Evolutionary conservation across 2,113 vertebrate genomes (phyloP).

Genomic region (Marcusenius ussheri): DNA sequence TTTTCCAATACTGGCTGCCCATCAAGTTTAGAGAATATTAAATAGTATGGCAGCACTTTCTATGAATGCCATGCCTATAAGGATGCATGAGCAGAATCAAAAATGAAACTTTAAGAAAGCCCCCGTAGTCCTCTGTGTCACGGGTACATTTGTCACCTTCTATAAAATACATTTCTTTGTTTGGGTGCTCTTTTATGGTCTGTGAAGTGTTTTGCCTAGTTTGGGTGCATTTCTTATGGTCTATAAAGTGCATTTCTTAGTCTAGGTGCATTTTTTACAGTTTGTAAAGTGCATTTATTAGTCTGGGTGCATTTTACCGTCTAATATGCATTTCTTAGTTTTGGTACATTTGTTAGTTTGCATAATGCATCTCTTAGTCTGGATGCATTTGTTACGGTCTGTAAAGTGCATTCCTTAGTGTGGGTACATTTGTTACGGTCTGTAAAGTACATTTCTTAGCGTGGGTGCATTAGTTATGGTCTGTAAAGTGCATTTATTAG

Average conservation of each 20-base stretch:
- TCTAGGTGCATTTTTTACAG: too few relatives aligned
- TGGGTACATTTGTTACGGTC: too few relatives aligned
- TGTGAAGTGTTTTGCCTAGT: neutral
- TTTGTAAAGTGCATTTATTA: neutral
- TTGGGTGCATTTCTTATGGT: neutral
- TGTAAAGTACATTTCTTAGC: too few relatives aligned
- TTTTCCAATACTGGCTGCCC: neutral
- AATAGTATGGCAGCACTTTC: neutral
- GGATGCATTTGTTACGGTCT: too few relatives aligned
- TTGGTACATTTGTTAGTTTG: too few relatives aligned
- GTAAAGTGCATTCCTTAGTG: too few relatives aligned
- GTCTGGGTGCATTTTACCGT: neutral
- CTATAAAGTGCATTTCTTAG: neutral
- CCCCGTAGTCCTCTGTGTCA: neutral
- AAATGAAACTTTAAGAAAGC: neutral
- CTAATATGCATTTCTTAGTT: neutral
- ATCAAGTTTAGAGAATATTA: neutral
- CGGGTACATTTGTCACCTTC: neutral
- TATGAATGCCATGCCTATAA: neutral
- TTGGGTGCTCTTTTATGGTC: neutral
- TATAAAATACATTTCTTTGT: neutral
- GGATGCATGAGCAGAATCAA: neutral
- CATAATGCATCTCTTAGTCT: too few relatives aligned
- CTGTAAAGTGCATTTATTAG: too few relatives aligned
- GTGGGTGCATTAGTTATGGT: too few relatives aligned